A percentile compares a stretch with the other conserved stretches of the same genome.
Evolutionary conservation across 2,888 invertebrate species (phyloP).

Genomic region (Drosophila peninsularis): DNA sequence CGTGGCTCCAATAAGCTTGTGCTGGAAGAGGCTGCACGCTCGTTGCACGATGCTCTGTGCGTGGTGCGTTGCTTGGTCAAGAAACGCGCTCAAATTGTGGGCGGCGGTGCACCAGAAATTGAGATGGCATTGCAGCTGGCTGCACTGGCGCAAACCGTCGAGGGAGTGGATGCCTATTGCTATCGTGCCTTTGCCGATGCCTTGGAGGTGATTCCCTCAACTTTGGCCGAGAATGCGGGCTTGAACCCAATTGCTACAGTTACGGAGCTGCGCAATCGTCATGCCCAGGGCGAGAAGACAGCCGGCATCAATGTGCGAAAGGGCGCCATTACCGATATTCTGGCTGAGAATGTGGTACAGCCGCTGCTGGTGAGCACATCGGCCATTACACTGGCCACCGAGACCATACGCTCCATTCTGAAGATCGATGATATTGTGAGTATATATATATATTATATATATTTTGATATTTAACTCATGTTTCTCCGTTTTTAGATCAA

Average conservation of each 20-base stretch:
- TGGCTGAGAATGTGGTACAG: slow-evolving; percentile 98
- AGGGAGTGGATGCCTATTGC: slow-evolving; percentile 97
- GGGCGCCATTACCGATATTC: slow-evolving; percentile 98
- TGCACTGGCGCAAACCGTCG: slow-evolving; percentile 91
- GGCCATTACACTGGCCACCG: slow-evolving; percentile 96
- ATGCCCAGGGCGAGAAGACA: slow-evolving; percentile 93
- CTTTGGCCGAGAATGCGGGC: slow-evolving; percentile 94
- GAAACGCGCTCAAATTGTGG: slow-evolving; percentile 95
- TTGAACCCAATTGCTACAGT: slow-evolving; percentile 97
- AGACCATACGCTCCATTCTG: slow-evolving; percentile 98
- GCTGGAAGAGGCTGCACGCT: slow-evolving; percentile 95
- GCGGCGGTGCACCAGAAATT: slow-evolving; percentile 99
- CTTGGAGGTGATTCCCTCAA: slow-evolving; percentile 96
- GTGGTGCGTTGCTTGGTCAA: slow-evolving; percentile 98
- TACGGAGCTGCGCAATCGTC: slow-evolving; percentile 97
- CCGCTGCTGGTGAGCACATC: slow-evolving; percentile 97
- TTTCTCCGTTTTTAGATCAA: slow-evolving; percentile 69
- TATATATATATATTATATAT: slow-evolving; percentile 17
- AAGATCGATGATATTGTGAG: slow-evolving; percentile 99
- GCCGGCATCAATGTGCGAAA: slow-evolving; percentile 98
- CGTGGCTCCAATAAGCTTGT: slow-evolving; percentile 94
- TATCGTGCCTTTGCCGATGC: slow-evolving; percentile 98
- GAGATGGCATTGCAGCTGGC: slow-evolving; percentile 94
- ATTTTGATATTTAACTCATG: not conserved
- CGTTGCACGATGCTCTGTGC: slow-evolving; percentile 94